Percentiles rank a stretch among this genome's conserved stretches.
Conservation (phyloP, 35 echinoderm and acorn worm genomes). For the Strongylocentrotus purpuratus region DNA sequence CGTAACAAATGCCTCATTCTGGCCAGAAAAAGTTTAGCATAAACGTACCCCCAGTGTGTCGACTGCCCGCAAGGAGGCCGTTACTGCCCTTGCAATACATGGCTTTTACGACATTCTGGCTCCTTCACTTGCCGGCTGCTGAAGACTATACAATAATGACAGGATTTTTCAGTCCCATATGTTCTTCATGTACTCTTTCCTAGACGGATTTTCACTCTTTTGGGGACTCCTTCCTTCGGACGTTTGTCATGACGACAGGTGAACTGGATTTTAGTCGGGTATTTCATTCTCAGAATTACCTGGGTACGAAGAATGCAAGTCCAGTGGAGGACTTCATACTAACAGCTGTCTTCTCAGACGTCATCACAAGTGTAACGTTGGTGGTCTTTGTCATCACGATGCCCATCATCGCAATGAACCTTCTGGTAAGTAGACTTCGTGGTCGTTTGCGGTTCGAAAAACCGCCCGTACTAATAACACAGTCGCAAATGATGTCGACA, state of each 20-base stretch:
- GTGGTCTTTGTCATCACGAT: slow-evolving; percentile 16
- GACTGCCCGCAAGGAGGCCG: too few relatives aligned
- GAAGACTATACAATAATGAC: too few relatives aligned
- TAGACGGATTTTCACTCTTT: neutral
- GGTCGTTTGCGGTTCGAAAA: too few relatives aligned
- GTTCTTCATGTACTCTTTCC: neutral
- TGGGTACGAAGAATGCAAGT: neutral
- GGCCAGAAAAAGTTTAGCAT: too few relatives aligned
- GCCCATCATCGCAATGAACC: slow-evolving; percentile 32
- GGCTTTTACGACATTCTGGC: too few relatives aligned
- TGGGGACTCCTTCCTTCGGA: neutral
- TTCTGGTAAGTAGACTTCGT: neutral
- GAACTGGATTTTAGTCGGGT: slow-evolving; percentile 15
- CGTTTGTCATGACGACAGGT: neutral
- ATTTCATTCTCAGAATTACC: slow-evolving; percentile 43
- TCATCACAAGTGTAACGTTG: neutral
- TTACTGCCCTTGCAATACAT: too few relatives aligned
- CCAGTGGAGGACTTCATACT: neutral
- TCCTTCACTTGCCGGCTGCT: too few relatives aligned
- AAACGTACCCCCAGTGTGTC: too few relatives aligned
- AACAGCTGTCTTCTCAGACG: neutral
- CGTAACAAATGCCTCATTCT: too few relatives aligned
- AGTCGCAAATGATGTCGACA: too few relatives aligned
- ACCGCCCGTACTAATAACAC: too few relatives aligned
- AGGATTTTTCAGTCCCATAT: too few relatives aligned